Conservation (phyloP, 2,888 invertebrate species). For the Dusona sp. region DNA sequence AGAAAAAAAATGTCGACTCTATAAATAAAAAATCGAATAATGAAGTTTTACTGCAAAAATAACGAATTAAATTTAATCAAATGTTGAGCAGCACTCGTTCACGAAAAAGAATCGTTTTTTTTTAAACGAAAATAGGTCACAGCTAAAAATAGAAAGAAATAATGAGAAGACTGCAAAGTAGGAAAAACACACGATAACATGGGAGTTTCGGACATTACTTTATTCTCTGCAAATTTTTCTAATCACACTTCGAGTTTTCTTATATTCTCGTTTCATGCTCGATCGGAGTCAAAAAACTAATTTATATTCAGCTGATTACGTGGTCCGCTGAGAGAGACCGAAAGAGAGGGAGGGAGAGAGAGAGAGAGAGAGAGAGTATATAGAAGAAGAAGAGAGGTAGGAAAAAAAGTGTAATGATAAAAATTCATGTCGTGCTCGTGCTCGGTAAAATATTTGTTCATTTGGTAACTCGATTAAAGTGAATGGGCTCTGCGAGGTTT, state of each 20-base stretch:
- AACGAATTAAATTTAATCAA: no score
- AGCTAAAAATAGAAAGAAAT: background rate
- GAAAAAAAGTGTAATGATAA: slow-evolving; percentile 46
- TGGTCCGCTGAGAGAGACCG: slow-evolving; percentile 18
- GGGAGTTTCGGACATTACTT: background rate
- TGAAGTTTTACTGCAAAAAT: no score
- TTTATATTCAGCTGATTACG: slow-evolving; percentile 50
- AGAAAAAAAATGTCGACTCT: no score
- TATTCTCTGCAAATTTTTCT: slow-evolving; percentile 2
- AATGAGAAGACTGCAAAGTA: background rate
- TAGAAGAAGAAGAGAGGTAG: background rate
- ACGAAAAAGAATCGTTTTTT: no score
- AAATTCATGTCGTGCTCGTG: slow-evolving; percentile 55
- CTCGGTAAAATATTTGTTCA: slow-evolving; percentile 67
- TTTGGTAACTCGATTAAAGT: slow-evolving; percentile 68
- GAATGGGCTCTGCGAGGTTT: slow-evolving; percentile 37
- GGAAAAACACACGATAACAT: background rate
- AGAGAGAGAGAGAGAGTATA: background rate
- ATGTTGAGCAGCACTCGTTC: no score
- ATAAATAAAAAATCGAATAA: no score
- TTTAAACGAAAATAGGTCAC: no score
- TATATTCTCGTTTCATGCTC: slow-evolving; percentile 26
- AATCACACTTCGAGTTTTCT: background rate
- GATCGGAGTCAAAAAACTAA: slow-evolving; percentile 17
- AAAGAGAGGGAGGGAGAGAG: background rate